Evolutionary conservation across 2,888 invertebrate genomes (phyloP), one percentile per base, ranked within the genome.

Genomic region (Leucania comma): DNA sequence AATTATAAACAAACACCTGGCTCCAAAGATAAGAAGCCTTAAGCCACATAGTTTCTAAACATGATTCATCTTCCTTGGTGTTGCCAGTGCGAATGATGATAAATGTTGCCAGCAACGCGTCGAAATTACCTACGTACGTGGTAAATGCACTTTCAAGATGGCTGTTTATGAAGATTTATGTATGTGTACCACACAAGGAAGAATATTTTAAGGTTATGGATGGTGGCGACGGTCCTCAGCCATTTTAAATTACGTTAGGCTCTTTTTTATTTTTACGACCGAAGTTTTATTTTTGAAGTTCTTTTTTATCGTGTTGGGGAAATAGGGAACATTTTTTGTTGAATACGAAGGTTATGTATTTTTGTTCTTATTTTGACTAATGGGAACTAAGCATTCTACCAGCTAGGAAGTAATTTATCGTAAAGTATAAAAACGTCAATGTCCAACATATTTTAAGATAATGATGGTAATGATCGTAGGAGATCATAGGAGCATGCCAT

Each of bases 101-200:
- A 87, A 87, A 90, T 90, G 88, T 88, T 88, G 85, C 85, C 86
- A 86, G 81, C 78, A 74, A 77, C 81, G 82, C 73, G 77, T 81
- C 70, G 75, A 88, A 89, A 87, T 88, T 88, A 87, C 86, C 85
- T 72, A 81, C 82, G 74, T 85, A 83, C 89, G 83, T 81, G 81
- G 86, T 85, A 89, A 89, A 89, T 90, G 88, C 89, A 89, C 85
- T 89, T 89, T 83, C 86, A 88, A 90, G 89, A 88, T 88, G 88
- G 86, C 85, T 72, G 22, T 76, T 80, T 67, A 84, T 86, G 83
- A 85, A 88, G 87, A 89, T 89, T 88, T 88, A 90, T 88, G 80
- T 70, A 69, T 72, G 73, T 79, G 68, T 82, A 69, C 74, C 70
- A 75, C 74, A 82, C 73, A 80, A 80, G 81, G 53, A 78, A 80